These are phyloP conservation scores for Aurelia aurita DNA, from an alignment of 30 jellyfish, hydroid and myxozoan species.

Conservation along the genomic window DNA sequence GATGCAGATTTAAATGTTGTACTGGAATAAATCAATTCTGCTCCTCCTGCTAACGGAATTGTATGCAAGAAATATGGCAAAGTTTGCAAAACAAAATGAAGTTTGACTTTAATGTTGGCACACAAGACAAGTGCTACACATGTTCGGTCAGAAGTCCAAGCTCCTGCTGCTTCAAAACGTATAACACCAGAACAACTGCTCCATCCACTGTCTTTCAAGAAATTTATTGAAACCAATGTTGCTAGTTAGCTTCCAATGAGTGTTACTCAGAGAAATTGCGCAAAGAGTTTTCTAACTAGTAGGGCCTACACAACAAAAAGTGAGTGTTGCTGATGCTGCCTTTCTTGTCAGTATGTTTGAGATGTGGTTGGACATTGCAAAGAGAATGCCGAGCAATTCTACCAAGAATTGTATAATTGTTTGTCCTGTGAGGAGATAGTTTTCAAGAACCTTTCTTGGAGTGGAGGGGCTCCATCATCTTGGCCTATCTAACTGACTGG, in stretches of 20 bases:
- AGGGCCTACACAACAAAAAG: too few relatives aligned
- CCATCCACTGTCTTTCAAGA: slow-evolving; percentile 42
- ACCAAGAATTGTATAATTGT: too few relatives aligned
- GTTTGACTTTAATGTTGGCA: too few relatives aligned
- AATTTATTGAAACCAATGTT: neutral
- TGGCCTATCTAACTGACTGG: too few relatives aligned
- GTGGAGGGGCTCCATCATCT: too few relatives aligned
- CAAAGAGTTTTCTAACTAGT: slow-evolving; percentile 35
- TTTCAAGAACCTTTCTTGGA: too few relatives aligned
- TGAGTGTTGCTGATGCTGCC: slow-evolving; percentile 50
- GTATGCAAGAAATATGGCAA: slow-evolving; percentile 42
- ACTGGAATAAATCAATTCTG: slow-evolving; percentile 19
- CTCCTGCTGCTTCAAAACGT: neutral
- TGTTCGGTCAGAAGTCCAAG: neutral
- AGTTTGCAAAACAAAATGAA: slow-evolving; percentile 51
- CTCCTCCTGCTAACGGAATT: slow-evolving; percentile 46
- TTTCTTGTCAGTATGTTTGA: slow-evolving; percentile 28
- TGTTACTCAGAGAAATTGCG: slow-evolving; percentile 64
- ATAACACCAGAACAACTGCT: slow-evolving; percentile 46
- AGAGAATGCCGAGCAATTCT: too few relatives aligned
- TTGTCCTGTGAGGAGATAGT: too few relatives aligned
- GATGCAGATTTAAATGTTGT: slow-evolving; percentile 43
- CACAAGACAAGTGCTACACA: slow-evolving; percentile 29
- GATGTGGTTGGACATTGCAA: too few relatives aligned
- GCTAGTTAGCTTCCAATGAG: slow-evolving; percentile 54